These are phyloP conservation scores for Lateolabrax maculatus DNA, from an alignment of 2,797 vertebrate genomes.

Conservation along the genomic window DNA sequence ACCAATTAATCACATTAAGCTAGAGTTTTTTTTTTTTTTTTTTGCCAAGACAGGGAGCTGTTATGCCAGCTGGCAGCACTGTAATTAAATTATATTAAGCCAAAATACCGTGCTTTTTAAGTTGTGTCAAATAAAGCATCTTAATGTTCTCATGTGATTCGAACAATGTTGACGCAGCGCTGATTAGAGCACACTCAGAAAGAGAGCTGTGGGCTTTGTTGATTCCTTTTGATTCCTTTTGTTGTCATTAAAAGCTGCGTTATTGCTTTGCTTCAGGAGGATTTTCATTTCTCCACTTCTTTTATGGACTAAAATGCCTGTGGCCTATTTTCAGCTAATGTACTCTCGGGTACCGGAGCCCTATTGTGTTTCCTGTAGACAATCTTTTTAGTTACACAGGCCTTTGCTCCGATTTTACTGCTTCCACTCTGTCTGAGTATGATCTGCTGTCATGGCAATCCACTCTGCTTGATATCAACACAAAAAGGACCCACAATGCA, in stretches of 20 bases:
- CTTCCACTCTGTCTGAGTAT: conserved; percentile 62
- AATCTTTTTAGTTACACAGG: conserved; percentile 77
- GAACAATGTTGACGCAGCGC: conserved; percentile 54
- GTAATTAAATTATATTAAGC: conserved; percentile 77
- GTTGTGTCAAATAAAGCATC: conserved; percentile 63
- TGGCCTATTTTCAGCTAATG: conserved; percentile 80
- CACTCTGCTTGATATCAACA: conserved; percentile 58
- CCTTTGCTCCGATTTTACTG: conserved; percentile 68
- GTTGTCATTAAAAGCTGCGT: conserved; percentile 73
- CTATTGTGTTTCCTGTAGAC: conserved; percentile 76
- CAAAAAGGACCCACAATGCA: conserved; percentile 65
- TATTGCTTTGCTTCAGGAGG: conserved; percentile 73
- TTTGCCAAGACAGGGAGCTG: conserved; percentile 72
- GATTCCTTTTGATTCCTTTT: conserved; percentile 76
- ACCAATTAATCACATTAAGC: conserved; percentile 80
- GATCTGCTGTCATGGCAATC: conserved; percentile 70
- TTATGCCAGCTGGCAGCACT: conserved; percentile 63
- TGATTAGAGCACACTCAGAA: conserved; percentile 73
- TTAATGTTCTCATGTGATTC: conserved; percentile 67
- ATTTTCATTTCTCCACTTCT: conserved; percentile 72
- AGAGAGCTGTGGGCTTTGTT: conserved; percentile 70
- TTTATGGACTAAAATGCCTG: conserved; percentile 76
- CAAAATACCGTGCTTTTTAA: conserved; percentile 66
- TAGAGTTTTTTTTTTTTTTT: conserved; percentile 64
- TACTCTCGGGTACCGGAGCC: conserved; percentile 66